Conservation (phyloP, 1,140 invertebrate species). For the Procambarus clarkii region DNA sequence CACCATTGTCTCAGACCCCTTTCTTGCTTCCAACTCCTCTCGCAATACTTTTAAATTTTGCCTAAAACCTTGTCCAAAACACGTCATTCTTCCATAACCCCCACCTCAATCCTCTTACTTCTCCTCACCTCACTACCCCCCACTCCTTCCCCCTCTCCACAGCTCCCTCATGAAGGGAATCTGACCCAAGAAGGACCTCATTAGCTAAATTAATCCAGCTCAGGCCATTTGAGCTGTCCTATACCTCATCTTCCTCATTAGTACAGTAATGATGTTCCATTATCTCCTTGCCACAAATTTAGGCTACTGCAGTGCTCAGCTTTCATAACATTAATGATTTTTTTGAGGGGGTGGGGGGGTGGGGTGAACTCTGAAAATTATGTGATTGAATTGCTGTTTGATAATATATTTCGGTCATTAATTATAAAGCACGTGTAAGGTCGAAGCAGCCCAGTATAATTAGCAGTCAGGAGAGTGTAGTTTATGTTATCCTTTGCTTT, state of each 20-base stretch:
- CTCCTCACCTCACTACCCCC: not conserved
- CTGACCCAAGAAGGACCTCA: not conserved
- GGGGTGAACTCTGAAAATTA: no score
- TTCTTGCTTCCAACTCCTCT: no score
- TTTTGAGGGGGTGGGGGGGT: no score
- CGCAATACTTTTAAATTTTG: no score
- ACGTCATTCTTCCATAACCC: not conserved
- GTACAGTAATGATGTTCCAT: not conserved
- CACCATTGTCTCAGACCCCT: no score
- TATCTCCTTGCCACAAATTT: not conserved
- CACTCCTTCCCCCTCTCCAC: not conserved
- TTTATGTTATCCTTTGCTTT: no score
- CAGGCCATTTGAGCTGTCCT: not conserved
- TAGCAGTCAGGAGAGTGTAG: no score
- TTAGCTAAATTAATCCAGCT: slow-evolving; percentile 6
- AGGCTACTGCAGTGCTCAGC: not conserved
- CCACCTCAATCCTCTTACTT: not conserved
- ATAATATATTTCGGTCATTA: no score
- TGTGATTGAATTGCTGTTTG: no score
- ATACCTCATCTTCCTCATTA: not conserved
- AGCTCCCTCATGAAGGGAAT: not conserved
- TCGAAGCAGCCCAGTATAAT: no score
- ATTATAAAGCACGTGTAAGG: no score
- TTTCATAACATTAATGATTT: not conserved
- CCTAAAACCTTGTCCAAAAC: not conserved